phyloP scores from a whole-genome alignment of 2,888 invertebrate genomes.

The Hydrotaea diabolus region DNA sequence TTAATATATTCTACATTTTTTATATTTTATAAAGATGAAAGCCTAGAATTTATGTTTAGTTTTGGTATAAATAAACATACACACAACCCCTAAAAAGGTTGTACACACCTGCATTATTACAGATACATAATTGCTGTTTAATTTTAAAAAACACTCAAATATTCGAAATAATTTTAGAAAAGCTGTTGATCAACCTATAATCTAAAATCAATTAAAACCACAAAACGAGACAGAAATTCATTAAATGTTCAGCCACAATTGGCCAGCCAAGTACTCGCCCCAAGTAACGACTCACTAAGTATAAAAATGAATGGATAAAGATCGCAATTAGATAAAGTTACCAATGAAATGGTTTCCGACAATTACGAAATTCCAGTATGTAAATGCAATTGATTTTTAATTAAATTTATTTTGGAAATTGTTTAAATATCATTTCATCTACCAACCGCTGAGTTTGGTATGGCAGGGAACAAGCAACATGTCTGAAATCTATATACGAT shows the following conservation, averaged over 20 bases:
- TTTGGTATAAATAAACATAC: no score
- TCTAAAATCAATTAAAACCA: slow-evolving; percentile 54
- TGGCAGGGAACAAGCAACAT: slow-evolving; percentile 5
- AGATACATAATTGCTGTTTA: slow-evolving; percentile 36
- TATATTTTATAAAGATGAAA: no score
- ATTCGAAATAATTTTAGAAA: slow-evolving; percentile 41
- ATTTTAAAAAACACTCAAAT: slow-evolving; percentile 39
- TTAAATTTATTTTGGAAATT: slow-evolving; percentile 17
- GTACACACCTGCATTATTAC: not conserved
- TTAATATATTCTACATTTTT: no score
- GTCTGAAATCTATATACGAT: not conserved
- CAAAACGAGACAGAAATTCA: slow-evolving; percentile 30
- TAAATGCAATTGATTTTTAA: slow-evolving; percentile 20
- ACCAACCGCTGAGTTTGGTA: slow-evolving; percentile 43
- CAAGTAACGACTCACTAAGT: not conserved
- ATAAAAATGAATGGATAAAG: slow-evolving; percentile 21
- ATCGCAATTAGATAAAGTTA: not conserved
- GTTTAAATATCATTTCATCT: slow-evolving; percentile 17
- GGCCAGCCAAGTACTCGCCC: not conserved
- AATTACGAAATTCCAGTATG: slow-evolving; percentile 22
- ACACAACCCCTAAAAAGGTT: not conserved
- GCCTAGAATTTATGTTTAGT: no score
- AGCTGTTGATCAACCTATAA: slow-evolving; percentile 42
- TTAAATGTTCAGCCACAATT: not conserved
- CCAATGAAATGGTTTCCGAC: slow-evolving; percentile 11